Conservation (phyloP, 2,888 invertebrate genomes). For the Bombylius major region DNA sequence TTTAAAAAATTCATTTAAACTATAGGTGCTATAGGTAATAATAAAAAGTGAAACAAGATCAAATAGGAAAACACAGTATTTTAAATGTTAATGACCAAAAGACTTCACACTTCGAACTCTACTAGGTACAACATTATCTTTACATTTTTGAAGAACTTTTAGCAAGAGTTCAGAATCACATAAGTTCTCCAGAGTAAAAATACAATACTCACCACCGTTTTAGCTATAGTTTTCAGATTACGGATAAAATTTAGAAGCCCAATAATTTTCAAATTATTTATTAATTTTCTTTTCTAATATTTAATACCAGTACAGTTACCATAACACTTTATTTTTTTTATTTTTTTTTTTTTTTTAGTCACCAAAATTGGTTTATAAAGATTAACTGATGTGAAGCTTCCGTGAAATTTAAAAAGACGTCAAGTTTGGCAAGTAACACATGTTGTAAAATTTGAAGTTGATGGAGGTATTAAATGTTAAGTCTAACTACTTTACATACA, state of each 20-base stretch:
- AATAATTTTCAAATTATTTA: conserved; percentile 7
- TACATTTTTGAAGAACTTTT: conserved; percentile 3
- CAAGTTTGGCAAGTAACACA: conserved; percentile 26
- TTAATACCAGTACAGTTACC: no score
- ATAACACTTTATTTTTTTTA: no score
- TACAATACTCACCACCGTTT: background rate
- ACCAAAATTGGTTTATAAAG: conserved; percentile 38
- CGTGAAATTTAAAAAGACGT: conserved; percentile 37
- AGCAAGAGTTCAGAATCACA: conserved; percentile 5
- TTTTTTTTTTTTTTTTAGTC: conserved; percentile 22
- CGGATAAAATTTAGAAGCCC: background rate
- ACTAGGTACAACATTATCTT: background rate
- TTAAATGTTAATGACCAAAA: background rate
- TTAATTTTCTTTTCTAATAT: background rate
- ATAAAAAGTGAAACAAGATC: no score
- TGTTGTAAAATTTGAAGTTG: conserved; percentile 16
- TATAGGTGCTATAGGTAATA: no score
- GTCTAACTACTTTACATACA: no score
- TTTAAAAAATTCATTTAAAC: no score
- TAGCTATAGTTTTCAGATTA: conserved; percentile 8
- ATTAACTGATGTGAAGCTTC: conserved; percentile 38
- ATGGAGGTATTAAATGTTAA: no score
- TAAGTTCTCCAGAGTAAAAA: conserved; percentile 3
- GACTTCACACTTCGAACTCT: conserved; percentile 4
- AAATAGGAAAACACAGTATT: background rate